Percentiles rank a stretch among this genome's conserved stretches.
Conservation (phyloP, 2,888 invertebrate genomes). For the Heteromurus nitidus region DNA sequence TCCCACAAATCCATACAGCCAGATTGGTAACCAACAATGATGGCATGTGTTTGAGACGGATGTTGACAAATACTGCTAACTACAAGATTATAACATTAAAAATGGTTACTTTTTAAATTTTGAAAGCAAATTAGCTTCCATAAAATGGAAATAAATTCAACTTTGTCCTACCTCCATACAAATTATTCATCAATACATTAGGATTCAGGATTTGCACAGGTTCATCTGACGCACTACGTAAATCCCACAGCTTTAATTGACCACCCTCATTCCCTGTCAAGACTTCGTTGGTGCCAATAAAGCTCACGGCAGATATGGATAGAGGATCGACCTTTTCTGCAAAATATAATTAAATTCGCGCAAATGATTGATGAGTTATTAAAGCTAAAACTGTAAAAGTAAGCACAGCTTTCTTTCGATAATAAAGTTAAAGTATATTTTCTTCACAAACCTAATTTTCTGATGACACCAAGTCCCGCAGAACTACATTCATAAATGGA, state of each 20-base stretch:
- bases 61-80: conserved; percentile 71
- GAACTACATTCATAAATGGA: conserved; percentile 67
- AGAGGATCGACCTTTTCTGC: conserved; percentile 69
- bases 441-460: conserved; percentile 58
- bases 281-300: conserved; percentile 61
- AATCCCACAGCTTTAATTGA: conserved; percentile 72
- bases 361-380: too few relatives aligned
- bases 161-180: conserved; percentile 61
- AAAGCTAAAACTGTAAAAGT: background rate
- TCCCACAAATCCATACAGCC: conserved; percentile 73
- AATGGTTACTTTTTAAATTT: too few relatives aligned
- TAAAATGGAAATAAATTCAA: background rate
- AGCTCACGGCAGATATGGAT: conserved; percentile 62
- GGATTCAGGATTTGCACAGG: conserved; percentile 66
- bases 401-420: too few relatives aligned
- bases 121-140: background rate
- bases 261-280: conserved; percentile 72
- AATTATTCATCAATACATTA: conserved; percentile 68
- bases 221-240: conserved; percentile 50
- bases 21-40: conserved; percentile 72
- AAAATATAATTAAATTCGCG: background rate
- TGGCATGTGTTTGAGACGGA: conserved; percentile 69
- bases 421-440: too few relatives aligned
- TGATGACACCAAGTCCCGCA: conserved; percentile 22
- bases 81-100: background rate